A percentile compares a stretch with the other conserved stretches of the same genome.
phyloP scores from a whole-genome alignment of 2,113 vertebrate species.

The Oceanodroma tethys region DNA sequence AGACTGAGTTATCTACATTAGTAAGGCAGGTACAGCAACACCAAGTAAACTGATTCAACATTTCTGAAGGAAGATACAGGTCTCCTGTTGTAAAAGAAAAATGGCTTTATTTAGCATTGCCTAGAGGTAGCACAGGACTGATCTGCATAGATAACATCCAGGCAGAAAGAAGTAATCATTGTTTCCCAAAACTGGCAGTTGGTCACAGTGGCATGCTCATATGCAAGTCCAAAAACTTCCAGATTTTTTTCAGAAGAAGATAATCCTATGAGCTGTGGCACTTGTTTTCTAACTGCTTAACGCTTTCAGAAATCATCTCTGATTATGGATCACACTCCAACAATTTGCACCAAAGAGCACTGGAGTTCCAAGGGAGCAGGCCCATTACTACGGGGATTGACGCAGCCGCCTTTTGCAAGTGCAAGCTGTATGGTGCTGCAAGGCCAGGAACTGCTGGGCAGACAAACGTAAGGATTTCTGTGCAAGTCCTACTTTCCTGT shows the following conservation, averaged over 20 bases:
- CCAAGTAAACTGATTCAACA: neutral
- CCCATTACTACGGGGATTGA: accelerated
- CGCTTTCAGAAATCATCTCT: neutral
- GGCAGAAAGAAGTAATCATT: neutral
- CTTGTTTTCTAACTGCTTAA: neutral
- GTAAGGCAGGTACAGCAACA: neutral
- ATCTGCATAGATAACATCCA: neutral
- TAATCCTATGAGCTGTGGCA: neutral
- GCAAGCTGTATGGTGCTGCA: neutral
- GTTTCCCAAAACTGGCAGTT: neutral
- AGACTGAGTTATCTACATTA: neutral
- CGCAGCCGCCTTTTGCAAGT: neutral
- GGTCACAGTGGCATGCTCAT: neutral
- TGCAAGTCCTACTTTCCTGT: neutral
- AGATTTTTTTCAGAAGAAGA: neutral
- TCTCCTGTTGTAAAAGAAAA: neutral
- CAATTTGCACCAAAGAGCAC: neutral
- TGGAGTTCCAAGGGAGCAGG: neutral
- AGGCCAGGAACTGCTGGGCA: neutral
- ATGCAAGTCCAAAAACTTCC: neutral
- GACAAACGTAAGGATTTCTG: neutral
- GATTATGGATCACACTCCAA: neutral
- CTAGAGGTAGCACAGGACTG: slow-evolving; percentile 24
- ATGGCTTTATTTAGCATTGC: slow-evolving; percentile 25
- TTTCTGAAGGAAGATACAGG: neutral